Percentiles rank a stretch among this genome's conserved stretches.
Evolutionary conservation across 2,797 vertebrate genomes (phyloP).

Genomic region (Rachycentron canadum): DNA sequence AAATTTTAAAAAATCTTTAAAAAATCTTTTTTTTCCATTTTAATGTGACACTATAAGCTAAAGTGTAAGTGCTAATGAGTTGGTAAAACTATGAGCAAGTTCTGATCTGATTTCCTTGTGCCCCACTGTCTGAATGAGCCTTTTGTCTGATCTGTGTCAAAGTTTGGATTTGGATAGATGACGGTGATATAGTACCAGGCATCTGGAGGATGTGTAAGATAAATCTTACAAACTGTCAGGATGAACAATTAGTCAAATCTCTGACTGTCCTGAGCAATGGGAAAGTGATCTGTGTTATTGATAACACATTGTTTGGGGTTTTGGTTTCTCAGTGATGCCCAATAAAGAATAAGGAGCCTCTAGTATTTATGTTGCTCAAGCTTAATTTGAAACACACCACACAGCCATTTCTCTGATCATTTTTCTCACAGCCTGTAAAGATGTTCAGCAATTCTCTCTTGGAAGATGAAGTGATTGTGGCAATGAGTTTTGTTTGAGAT

Average conservation of each 20-base stretch:
- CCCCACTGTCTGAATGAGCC: slow-evolving; percentile 1
- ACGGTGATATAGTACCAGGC: slow-evolving; percentile 10
- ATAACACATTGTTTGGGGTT: slow-evolving; percentile 73
- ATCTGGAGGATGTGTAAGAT: slow-evolving; percentile 36
- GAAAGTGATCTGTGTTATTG: slow-evolving; percentile 63
- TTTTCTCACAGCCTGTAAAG: slow-evolving; percentile 42
- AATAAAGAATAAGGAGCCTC: slow-evolving; percentile 66
- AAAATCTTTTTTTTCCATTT: background rate
- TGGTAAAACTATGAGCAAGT: slow-evolving; percentile 9
- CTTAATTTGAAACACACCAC: slow-evolving; percentile 77
- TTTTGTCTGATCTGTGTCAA: slow-evolving; percentile 20
- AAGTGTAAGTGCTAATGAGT: slow-evolving; percentile 1
- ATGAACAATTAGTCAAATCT: slow-evolving; percentile 27
- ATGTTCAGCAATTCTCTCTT: slow-evolving; percentile 43
- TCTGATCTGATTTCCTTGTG: background rate
- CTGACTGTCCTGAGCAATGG: slow-evolving; percentile 23
- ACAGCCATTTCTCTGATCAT: slow-evolving; percentile 40
- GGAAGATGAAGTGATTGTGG: slow-evolving; percentile 36
- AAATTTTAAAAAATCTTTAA: too few relatives aligned
- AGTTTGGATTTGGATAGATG: slow-evolving; percentile 6
- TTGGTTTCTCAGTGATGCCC: slow-evolving; percentile 59
- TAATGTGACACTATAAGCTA: slow-evolving; percentile 26
- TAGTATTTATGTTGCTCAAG: slow-evolving; percentile 73
- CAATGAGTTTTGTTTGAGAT: slow-evolving; percentile 15
- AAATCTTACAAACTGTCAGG: slow-evolving; percentile 35